Percentiles rank a stretch among this genome's conserved stretches.
These are phyloP conservation scores for Gallinago solitaria DNA, from an alignment of 2,797 vertebrate genomes.

Conservation along the genomic window DNA sequence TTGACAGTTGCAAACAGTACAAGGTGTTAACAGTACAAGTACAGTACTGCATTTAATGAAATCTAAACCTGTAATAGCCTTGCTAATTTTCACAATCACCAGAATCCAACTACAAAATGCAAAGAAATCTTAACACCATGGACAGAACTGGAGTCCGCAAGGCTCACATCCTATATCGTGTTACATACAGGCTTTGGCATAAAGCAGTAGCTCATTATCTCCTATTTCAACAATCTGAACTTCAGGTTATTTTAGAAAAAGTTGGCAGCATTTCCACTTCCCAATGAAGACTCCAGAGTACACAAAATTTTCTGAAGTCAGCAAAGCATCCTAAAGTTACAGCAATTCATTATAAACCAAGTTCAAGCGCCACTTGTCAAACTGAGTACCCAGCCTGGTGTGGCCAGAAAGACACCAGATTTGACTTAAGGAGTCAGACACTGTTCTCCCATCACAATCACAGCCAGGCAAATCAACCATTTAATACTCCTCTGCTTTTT, in stretches of 20 bases:
- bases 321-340: background rate
- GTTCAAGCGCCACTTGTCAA: background rate
- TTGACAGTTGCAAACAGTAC: background rate
- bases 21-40: background rate
- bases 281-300: background rate
- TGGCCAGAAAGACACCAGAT: background rate
- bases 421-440: background rate
- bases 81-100: background rate
- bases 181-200: rapidly evolving
- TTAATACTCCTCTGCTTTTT: background rate
- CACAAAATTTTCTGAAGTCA: background rate
- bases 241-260: background rate
- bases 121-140: background rate
- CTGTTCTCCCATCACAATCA: background rate
- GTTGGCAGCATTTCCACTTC: background rate
- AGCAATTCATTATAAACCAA: background rate
- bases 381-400: background rate
- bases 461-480: background rate
- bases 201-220: background rate
- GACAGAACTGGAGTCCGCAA: background rate
- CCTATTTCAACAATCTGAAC: background rate
- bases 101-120: background rate
- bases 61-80: background rate
- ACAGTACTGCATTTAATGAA: background rate
- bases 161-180: background rate